Base-by-base conservation (phyloP, 2,888 invertebrate species). In the Pyrrhopygopsis socrates region DNA sequence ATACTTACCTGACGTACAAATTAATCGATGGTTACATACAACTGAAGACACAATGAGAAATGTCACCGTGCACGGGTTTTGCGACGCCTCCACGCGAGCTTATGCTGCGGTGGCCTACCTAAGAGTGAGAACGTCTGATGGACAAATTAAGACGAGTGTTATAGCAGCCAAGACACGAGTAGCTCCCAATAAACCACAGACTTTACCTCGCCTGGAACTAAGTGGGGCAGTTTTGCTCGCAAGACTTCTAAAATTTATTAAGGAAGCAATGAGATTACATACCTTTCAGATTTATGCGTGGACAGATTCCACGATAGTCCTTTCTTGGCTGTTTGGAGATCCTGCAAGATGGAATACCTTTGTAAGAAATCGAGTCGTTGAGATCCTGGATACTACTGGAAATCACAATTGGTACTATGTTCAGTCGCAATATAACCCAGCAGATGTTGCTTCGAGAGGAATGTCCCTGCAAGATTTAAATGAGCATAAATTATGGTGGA, bases 141-240 rank as follows among this genome's bases (percentile, higher is more conserved):
- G 41, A 11, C 11, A 45, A 13, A 13, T 45, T 89, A 89, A 63
- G 88, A 88, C 3, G 68, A 86, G 2, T 87, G 89, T 91, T 41
- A 58, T 90, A 1, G 91, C 89, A 2, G 91, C 91, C 0, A 79
- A 86, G 34, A 91, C 83, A 81, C 85, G 89, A 38, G 65, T 93
- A 11, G 27, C 13, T 15, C 41, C 41, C 15, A 45, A 6, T 15
- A 45, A 45, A 45, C 41, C 41, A 15, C 41, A 45, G 15, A 11
- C 41, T 2, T 45, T 45, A 45, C 41, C 41, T 13, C 41, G 41
- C 11, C 15, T 45, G 15, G 70, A 63, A 54, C 74, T 89, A 1
- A 80, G 84, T 24, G 87, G 84, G 15, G 85, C 83, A 15, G 80
- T 81, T 13, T 74, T 89, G 24, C 74, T 87, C 15, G 50, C 82